Base-by-base conservation (phyloP, 2,797 vertebrate genomes). In the Myotis myotis region DNA sequence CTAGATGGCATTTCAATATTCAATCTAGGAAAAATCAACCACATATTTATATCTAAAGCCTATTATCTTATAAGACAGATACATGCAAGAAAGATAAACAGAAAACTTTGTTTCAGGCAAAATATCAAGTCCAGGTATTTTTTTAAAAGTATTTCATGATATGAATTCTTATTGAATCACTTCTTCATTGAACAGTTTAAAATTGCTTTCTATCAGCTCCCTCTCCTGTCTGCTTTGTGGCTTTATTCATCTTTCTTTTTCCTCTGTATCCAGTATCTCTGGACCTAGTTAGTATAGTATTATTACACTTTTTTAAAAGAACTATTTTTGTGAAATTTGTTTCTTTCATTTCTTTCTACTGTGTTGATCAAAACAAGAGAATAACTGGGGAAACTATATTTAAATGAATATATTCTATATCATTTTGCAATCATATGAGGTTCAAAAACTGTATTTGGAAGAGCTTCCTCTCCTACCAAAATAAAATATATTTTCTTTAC, bases 131-230 rank as follows among this genome's bases (percentile, higher is more conserved):
- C 25, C 20, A 72, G 47, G 71, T 60, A 75, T 33, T 33, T 64
- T 95, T 97, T 71, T 71, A 17, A 51, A 91, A 92, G 7, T 36
- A 95, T 92, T 23, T 95, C 12, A 71, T 55, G 17, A 41, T 49
- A 87, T 44, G 11, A 62, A 93, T 93, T 91, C 76, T 68, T 95
- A 90, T 95, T 94, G 95, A 91, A 91, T 85, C 38, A 95, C 41
- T 62, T 68, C 28, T 13, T 84, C 66, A 83, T 0, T 83, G n/a
- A 92, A 51, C 11, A 71, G 25, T 30, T 44, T 78, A 85, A 90
- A 96, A 96, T 16, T 74, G 12, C 30, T 96, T 97, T 97, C 76
- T 91, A 62, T 88, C 71, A 93, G 83, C 95, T 97, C 72, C 75
- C 60, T 49, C 62, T 97, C 87, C 57, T 96, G 78, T 95, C 74